These are phyloP conservation scores for Leucosticte australis DNA, from an alignment of 2,113 vertebrate genomes.

Conservation along the genomic window DNA sequence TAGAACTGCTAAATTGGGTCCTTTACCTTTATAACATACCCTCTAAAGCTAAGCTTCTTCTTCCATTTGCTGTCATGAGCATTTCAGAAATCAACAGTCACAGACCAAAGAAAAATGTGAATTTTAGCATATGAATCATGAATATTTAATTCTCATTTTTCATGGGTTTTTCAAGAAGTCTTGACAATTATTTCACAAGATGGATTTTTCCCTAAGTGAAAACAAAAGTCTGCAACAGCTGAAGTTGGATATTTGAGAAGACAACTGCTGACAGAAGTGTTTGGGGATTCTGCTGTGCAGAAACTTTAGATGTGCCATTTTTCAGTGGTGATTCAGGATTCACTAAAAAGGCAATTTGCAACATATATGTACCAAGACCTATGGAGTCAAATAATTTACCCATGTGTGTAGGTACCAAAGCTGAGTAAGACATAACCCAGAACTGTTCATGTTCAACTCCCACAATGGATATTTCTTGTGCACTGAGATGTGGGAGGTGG, in stretches of 20 bases:
- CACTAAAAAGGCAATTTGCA: background rate
- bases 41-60: background rate
- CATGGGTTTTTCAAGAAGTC: constrained; percentile 12
- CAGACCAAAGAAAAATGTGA: background rate
- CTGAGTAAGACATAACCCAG: background rate
- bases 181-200: constrained; percentile 38
- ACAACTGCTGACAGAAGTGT: constrained; percentile 17
- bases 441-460: background rate
- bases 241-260: constrained; percentile 44
- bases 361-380: background rate
- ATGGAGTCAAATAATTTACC: background rate
- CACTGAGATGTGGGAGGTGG: background rate
- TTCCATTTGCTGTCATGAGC: background rate
- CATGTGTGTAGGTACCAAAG: too few relatives aligned
- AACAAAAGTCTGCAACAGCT: background rate
- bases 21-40: background rate
- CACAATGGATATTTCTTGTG: background rate
- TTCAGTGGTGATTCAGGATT: constrained; percentile 22
- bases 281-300: background rate
- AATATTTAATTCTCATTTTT: constrained; percentile 22
- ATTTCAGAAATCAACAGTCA: background rate
- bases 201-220: constrained; percentile 16
- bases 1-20: background rate
- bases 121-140: background rate
- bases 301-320: constrained; percentile 10